Evolutionary conservation across 2,113 vertebrate species (phyloP).

Genomic region (Rhea pennata): DNA sequence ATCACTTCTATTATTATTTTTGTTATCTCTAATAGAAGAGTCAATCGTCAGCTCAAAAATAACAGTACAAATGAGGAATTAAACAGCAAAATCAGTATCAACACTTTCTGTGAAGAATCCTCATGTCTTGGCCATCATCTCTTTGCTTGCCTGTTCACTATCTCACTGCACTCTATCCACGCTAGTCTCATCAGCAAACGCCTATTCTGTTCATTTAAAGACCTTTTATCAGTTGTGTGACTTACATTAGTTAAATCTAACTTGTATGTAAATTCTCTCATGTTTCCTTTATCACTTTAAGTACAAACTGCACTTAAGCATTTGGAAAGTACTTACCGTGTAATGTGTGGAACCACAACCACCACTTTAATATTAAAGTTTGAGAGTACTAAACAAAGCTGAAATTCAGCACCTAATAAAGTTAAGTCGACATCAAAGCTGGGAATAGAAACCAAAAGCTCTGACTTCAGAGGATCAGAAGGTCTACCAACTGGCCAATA

Average conservation of each 20-base stretch:
- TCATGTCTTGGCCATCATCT: not conserved
- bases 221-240: not conserved
- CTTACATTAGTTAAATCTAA: not conserved
- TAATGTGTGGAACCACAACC: not conserved
- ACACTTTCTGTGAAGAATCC: not conserved
- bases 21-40: not conserved
- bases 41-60: not conserved
- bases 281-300: not conserved
- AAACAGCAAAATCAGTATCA: not conserved
- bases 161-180: not conserved
- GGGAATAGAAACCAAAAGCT: constrained; percentile 13
- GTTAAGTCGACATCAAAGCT: not conserved
- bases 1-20: not conserved
- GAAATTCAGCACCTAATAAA: not conserved
- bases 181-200: not conserved
- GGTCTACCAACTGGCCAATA: not conserved
- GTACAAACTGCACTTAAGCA: not conserved
- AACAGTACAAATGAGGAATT: not conserved
- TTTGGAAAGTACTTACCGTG: not conserved
- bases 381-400: not conserved
- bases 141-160: not conserved
- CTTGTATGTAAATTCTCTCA: fast-evolving
- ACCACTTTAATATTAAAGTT: not conserved
- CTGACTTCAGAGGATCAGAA: not conserved
- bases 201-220: not conserved